phyloP scores from a whole-genome alignment of 2,113 vertebrate species.

The Laticauda laticaudata region DNA sequence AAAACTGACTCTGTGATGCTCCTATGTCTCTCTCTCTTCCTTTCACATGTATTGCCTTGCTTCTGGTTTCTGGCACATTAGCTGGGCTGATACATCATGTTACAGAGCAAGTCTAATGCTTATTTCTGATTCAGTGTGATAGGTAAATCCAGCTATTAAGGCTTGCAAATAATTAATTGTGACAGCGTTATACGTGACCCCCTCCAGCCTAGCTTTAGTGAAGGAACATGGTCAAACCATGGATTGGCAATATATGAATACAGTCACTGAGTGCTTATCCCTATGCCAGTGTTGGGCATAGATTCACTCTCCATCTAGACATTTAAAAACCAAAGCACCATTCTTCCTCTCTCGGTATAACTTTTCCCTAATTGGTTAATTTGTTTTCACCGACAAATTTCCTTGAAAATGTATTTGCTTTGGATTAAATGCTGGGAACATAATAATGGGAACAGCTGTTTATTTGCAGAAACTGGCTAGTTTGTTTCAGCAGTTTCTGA shows the following conservation, averaged over 20 bases:
- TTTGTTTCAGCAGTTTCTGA: not conserved
- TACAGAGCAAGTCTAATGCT: not conserved
- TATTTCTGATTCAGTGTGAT: not conserved
- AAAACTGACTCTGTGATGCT: not conserved
- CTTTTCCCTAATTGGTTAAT: not conserved
- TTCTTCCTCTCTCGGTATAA: not conserved
- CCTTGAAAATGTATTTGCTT: not conserved
- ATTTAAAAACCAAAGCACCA: not conserved
- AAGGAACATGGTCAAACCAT: not conserved
- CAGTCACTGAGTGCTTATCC: not conserved
- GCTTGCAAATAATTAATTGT: not conserved
- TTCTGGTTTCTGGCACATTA: not conserved
- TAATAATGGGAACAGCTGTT: not conserved
- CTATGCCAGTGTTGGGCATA: not conserved
- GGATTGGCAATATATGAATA: not conserved
- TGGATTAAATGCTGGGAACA: not conserved
- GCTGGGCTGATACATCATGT: not conserved
- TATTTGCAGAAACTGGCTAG: not conserved
- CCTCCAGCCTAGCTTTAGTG: not conserved
- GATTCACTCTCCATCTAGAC: not conserved
- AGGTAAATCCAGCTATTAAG: not conserved
- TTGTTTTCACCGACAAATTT: not conserved
- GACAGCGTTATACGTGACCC: not conserved
- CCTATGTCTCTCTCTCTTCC: not conserved
- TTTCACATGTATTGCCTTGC: not conserved